Evolutionary conservation across 2,888 invertebrate genomes (phyloP).

Genomic region (Saturnia japonica): DNA sequence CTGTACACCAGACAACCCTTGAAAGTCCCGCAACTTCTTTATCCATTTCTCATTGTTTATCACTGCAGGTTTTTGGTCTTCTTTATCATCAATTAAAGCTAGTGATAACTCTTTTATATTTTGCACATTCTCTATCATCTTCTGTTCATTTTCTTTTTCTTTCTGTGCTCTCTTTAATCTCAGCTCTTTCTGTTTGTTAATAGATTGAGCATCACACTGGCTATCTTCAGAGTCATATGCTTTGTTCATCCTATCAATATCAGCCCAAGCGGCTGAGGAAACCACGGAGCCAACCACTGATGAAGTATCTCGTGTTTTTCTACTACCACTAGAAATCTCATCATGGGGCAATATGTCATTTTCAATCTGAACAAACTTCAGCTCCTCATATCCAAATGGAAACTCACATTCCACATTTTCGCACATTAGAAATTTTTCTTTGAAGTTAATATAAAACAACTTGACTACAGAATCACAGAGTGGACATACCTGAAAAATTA

Average conservation of each 20-base stretch:
- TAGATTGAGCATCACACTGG: slow-evolving; percentile 24
- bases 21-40: slow-evolving; percentile 48
- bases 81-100: slow-evolving; percentile 33
- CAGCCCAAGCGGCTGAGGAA: slow-evolving; percentile 47
- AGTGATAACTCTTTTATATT: slow-evolving; percentile 46
- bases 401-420: slow-evolving; percentile 58
- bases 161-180: slow-evolving; percentile 22
- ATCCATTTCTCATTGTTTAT: slow-evolving; percentile 60
- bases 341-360: slow-evolving; percentile 34
- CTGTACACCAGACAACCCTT: slow-evolving; percentile 43
- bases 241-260: slow-evolving; percentile 45
- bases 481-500: slow-evolving; percentile 58
- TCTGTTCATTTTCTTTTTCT: slow-evolving; percentile 29
- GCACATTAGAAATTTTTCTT: slow-evolving; percentile 63
- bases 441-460: slow-evolving; percentile 54
- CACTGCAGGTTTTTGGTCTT: slow-evolving; percentile 24
- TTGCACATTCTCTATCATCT: slow-evolving; percentile 42
- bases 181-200: slow-evolving; percentile 18
- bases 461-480: slow-evolving; percentile 51
- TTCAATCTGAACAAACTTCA: slow-evolving; percentile 48
- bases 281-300: slow-evolving; percentile 38
- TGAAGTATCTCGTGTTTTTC: background rate
- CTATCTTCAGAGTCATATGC: slow-evolving; percentile 43
- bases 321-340: slow-evolving; percentile 35
- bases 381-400: slow-evolving; percentile 59